These are phyloP conservation scores for Chironomus tentans DNA, from an alignment of 2,888 invertebrate genomes.

Conservation along the genomic window DNA sequence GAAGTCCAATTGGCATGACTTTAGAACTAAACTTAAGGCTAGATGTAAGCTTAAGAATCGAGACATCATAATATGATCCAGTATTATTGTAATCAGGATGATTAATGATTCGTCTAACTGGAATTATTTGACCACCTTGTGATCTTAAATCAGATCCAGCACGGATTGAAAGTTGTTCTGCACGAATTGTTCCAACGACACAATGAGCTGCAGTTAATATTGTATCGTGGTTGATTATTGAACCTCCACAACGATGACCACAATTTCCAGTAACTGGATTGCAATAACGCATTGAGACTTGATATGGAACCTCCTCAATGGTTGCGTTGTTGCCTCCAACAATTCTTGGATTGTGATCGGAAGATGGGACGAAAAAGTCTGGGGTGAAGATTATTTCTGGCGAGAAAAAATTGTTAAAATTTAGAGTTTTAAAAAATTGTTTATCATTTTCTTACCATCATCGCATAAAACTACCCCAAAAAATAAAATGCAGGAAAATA, in stretches of 20 bases:
- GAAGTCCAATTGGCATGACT: slow-evolving; percentile 14
- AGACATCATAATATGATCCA: slow-evolving; percentile 10
- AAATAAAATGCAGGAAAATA: neutral
- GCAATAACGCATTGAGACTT: neutral
- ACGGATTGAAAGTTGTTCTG: neutral
- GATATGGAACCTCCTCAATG: slow-evolving; percentile 13
- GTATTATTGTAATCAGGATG: neutral
- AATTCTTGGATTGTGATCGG: neutral
- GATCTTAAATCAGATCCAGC: slow-evolving; percentile 16
- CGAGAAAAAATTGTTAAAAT: neutral
- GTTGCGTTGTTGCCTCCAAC: slow-evolving; percentile 4
- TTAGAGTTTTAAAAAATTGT: neutral
- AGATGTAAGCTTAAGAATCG: neutral
- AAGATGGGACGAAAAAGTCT: neutral
- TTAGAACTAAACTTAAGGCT: neutral
- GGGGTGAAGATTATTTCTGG: neutral
- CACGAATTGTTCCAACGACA: neutral
- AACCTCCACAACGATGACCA: slow-evolving; percentile 4
- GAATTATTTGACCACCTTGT: slow-evolving; percentile 16
- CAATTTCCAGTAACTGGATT: neutral
- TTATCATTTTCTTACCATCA: neutral
- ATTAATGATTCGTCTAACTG: neutral
- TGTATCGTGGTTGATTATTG: neutral
- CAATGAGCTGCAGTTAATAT: slow-evolving; percentile 10
- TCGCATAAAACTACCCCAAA: neutral